Evolutionary conservation across 2,113 vertebrate species (phyloP).

Genomic region (Anguilla rostrata): DNA sequence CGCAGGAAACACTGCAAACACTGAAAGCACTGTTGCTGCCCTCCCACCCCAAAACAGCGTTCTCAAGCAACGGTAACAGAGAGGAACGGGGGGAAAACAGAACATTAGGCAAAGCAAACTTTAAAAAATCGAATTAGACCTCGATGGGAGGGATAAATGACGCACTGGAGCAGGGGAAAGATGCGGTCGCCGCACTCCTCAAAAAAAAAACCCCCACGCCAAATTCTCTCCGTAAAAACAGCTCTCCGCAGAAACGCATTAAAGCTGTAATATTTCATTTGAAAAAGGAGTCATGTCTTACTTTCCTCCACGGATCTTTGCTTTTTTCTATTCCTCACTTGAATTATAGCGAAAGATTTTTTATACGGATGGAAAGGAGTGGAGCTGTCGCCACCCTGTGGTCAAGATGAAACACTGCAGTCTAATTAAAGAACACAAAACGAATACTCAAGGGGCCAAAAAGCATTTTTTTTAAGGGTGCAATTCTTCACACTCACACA

Average conservation of each 20-base stretch:
- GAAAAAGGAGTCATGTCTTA: constrained; percentile 10
- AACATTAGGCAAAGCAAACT: background rate
- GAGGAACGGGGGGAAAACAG: background rate
- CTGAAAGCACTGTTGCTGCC: background rate
- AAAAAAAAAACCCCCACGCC: background rate
- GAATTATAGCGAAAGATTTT: background rate
- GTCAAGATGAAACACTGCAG: constrained; percentile 20
- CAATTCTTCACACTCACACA: background rate
- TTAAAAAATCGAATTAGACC: background rate
- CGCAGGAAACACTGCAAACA: background rate
- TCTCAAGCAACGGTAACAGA: background rate
- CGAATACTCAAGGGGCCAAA: background rate
- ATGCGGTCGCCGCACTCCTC: background rate
- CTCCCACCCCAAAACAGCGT: background rate
- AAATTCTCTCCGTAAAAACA: background rate
- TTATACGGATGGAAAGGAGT: constrained; percentile 24
- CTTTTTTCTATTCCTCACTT: background rate
- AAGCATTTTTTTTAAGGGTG: no score
- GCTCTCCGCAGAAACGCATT: background rate
- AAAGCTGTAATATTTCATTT: constrained; percentile 3
- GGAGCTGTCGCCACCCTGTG: constrained; percentile 60
- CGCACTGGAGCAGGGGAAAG: background rate
- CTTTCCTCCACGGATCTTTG: background rate
- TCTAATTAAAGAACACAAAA: background rate
- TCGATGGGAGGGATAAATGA: background rate